Percentiles rank a stretch among this genome's conserved stretches.
Conservation (phyloP, 2,113 vertebrate genomes). For the Triplophysa dalaica region DNA sequence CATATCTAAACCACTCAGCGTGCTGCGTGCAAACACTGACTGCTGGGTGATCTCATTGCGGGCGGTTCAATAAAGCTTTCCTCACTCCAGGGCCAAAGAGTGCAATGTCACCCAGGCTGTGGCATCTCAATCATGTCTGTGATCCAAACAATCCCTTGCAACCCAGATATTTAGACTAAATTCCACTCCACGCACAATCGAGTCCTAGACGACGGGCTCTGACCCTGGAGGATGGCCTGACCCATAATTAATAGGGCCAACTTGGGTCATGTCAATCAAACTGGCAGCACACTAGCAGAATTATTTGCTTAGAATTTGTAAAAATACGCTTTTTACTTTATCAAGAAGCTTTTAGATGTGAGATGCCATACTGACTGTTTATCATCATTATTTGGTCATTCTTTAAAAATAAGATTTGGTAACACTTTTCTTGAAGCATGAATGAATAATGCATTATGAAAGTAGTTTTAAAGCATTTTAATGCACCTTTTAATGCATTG, state of each 20-base stretch:
- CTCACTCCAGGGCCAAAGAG: constrained; percentile 64
- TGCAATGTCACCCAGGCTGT: constrained; percentile 57
- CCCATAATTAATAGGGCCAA: constrained; percentile 57
- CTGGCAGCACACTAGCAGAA: constrained; percentile 18
- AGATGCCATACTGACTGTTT: not conserved
- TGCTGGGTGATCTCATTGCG: constrained; percentile 64
- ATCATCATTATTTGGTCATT: no score
- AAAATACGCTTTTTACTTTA: no score
- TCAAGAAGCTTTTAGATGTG: not conserved
- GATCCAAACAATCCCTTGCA: constrained; percentile 60
- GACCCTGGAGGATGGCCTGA: constrained; percentile 62
- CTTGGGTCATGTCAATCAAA: constrained; percentile 63
- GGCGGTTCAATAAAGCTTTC: constrained; percentile 65
- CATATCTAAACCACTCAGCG: constrained; percentile 13
- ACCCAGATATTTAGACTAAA: constrained; percentile 62
- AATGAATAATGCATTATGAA: no score
- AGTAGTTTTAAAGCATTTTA: no score
- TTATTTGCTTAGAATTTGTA: constrained; percentile 19
- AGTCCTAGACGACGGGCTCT: constrained; percentile 64
- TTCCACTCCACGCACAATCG: constrained; percentile 65
- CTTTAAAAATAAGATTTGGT: no score
- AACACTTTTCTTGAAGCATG: no score
- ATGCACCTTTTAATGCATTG: no score
- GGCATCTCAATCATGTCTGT: constrained; percentile 67
- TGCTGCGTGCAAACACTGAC: constrained; percentile 11